Evolutionary conservation across 2,888 invertebrate genomes (phyloP), one percentile per base, ranked within the genome.

Genomic region (Epiblema foenella): DNA sequence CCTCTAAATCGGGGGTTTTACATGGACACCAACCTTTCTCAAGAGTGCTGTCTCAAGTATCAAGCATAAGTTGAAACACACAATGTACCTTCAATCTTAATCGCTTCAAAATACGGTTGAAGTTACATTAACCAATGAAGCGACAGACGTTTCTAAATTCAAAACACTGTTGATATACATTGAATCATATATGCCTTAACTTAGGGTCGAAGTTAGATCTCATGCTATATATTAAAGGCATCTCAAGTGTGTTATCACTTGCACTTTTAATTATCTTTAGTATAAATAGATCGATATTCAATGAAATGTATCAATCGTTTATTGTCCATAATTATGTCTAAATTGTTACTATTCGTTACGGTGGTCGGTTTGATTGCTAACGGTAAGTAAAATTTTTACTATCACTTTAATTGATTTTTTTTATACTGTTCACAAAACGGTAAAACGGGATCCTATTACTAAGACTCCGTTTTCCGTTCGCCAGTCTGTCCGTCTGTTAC

Each of bases 211-310:
- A 15, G 15, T 46, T 46, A 46, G 15, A n/a, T 46, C 7, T 15
- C 5, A 15, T 3, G 8, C n/a, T 17, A 8, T 29, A 15, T 39
- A n/a, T 37, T 10, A 64, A 10, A 24, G 5, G n/a, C 24, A 11
- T 24, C 18, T 64, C 15, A 54, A 64, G 64, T 64, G 54, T n/a
- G 20, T 64, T 64, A 64, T 62, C 64, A 54, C 52, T 64, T 39
- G 37, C 64, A 54, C 64, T 64, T 64, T 64, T 64, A 64, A 64
- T 64, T 39, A 64, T 54, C 9, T 52, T 17, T 52, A 52, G 52
- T 64, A 64, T 64, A 64, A 64, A 64, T 54, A n/a, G 11, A 39
- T n/a, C 10, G 52, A n/a, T 54, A 39, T 54, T 5, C 18, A 5
- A 9, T 39, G 10, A 12, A n/a, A 15, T 15, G 46, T 2, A 64